Conservation (phyloP, 2,797 vertebrate genomes). For the Aphelocoma californica region DNA sequence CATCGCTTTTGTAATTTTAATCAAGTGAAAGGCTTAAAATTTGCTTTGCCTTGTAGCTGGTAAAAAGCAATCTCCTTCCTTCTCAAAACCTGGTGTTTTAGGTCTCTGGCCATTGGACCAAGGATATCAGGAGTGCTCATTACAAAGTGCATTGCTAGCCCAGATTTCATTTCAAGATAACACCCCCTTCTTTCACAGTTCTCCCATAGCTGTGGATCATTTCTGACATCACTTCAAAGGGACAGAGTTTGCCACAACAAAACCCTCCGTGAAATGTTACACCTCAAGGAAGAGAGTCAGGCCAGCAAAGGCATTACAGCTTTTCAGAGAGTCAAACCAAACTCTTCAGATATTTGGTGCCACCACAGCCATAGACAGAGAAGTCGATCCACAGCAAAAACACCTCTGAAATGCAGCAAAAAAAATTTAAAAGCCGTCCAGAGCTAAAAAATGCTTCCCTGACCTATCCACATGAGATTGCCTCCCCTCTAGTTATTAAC, state of each 20-base stretch:
- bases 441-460: neutral
- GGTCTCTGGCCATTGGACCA: fast-evolving
- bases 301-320: neutral
- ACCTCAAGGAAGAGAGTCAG: neutral
- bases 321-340: neutral
- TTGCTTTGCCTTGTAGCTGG: neutral
- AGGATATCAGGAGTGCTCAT: neutral
- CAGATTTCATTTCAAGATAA: neutral
- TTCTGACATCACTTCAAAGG: neutral
- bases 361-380: neutral
- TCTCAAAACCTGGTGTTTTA: neutral
- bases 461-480: neutral
- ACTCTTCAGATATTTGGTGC: neutral
- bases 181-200: neutral
- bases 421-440: neutral
- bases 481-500: constrained; percentile 18
- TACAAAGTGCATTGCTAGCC: neutral
- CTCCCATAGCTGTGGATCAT: neutral
- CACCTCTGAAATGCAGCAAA: neutral
- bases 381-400: neutral
- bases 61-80: neutral
- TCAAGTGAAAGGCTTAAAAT: neutral
- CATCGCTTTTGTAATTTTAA: neutral
- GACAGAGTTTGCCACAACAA: neutral
- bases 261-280: neutral